Base-by-base conservation (phyloP, 2,888 invertebrate genomes). In the Eupeodes latifasciatus region DNA sequence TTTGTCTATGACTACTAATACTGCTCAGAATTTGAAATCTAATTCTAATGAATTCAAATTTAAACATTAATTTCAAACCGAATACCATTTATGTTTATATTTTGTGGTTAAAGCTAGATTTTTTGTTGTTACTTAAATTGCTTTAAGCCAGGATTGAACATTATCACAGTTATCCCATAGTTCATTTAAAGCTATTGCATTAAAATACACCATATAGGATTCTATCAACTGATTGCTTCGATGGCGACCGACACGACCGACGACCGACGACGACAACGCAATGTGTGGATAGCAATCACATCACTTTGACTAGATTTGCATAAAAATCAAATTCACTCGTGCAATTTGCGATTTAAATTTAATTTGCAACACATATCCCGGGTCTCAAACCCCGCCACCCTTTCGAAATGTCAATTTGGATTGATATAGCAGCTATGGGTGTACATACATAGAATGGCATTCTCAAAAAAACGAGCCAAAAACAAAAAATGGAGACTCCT, bases 271-370 rank as follows among this genome's bases (percentile, higher is more conserved):
- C 9, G 44, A 6, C 44, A 40, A 44, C 19, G 16, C 53, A 16
- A 9, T n/a, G 14, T 36, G 55, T 71, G 34, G 11, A 14, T 16
- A 11, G 47, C 34, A 78, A 82, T 62, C 80, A 75, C 76, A 82
- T 62, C 80, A 75, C 76, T 61, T 72, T 67, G 75, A 66, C 61
- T 47, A 40, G 62, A 84, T 88, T 84, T 88, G 85, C 84, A 88
- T 88, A 67, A 74, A 85, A 88, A 88, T 88, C 84, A 81, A 81
- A 84, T 88, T 84, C 71, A 44, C 77, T 67, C n/a, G 59, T 72
- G 87, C 80, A 87, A 80, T 80, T 87, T 76, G 80, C 61, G 72
- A 83, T 72, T 83, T 81, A 74, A 78, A 88, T 88, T 88, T 84
- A 85, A 81, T 84, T 81, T 85, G 49, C 72, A 76, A 47, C 62